Evolutionary conservation across 2,888 invertebrate species (phyloP), one percentile per base, ranked within the genome.

Genomic region (Smittia sp.): DNA sequence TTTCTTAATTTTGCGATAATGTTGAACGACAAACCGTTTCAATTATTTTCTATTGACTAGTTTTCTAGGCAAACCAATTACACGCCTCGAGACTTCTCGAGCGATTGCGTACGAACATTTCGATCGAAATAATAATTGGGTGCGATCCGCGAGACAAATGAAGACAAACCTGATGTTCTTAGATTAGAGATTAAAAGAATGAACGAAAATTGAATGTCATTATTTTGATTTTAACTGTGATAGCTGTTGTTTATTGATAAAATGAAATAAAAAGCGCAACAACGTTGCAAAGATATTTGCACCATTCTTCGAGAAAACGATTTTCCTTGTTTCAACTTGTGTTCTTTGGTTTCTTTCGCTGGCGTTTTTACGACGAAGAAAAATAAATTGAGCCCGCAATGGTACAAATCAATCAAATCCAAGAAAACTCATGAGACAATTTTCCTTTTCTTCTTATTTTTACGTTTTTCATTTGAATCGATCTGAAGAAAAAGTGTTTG

Each of bases 191-290:
- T n/a, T 65, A 65, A 65, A 65, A 65, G 20, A 66, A 15, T 38
- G 15, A 38, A 20, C 39, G 66, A 66, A 20, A 25, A 66, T 15
- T 66, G n/a, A 18, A 38, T 66, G 66, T 66, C 46, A 38, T 63
- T 67, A 9, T 73, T 65, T 65, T 73, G 46, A 65, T 73, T 73
- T 65, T 73, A 46, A 73, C 73, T 73, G 73, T 73, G 73, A 73
- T 73, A 73, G 65, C 22, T 73, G 73, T 65, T 73, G 73, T 73
- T 73, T 73, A 73, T 62, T 70, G 69, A 70, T 73, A 73, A 58
- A 58, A 41, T 65, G 46, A 27, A 46, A 73, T 58, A 65, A 65
- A 65, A 65, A 62, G 6, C 15, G n/a, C 67, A 67, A 58, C 46
- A 46, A 46, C 32, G 46, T 46, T 15, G 46, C 46, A 46, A 46